These are phyloP conservation scores for Cinara cedri DNA, from an alignment of 2,888 invertebrate genomes.

Conservation along the genomic window DNA sequence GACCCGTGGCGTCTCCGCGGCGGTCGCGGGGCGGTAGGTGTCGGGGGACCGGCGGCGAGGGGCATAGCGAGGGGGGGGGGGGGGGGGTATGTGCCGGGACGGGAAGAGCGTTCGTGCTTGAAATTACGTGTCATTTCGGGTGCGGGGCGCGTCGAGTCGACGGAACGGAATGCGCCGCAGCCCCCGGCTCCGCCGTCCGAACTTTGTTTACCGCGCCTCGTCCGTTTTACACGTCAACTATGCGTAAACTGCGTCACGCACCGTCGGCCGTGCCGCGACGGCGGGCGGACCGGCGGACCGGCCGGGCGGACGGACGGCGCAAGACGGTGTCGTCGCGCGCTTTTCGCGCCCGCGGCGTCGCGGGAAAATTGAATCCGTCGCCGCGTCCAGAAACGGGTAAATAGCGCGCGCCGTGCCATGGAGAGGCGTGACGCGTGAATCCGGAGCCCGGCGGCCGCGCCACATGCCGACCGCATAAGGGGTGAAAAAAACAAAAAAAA, in stretches of 20 bases:
- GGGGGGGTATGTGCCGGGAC: background rate
- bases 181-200: constrained; percentile 17
- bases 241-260: constrained; percentile 19
- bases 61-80: no score
- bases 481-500: no score
- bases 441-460: no score
- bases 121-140: constrained; percentile 53
- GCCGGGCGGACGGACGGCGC: background rate
- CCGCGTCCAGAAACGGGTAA: no score
- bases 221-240: constrained; percentile 52
- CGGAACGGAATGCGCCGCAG: constrained; percentile 33
- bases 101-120: constrained; percentile 40
- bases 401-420: constrained; percentile 9
- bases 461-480: no score
- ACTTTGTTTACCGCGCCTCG: constrained; percentile 48
- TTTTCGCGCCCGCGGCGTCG: constrained; percentile 20
- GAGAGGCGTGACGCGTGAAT: no score
- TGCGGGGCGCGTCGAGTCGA: constrained; percentile 25
- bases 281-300: no score
- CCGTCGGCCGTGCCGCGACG: background rate
- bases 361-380: constrained; percentile 38
- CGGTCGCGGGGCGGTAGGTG: no score
- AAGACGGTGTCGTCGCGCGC: background rate
- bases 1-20: no score
- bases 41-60: no score